Evolutionary conservation across 1,140 invertebrate genomes (phyloP), one percentile per base, ranked within the genome.

Genomic region (Catajapyx aquilonaris): DNA sequence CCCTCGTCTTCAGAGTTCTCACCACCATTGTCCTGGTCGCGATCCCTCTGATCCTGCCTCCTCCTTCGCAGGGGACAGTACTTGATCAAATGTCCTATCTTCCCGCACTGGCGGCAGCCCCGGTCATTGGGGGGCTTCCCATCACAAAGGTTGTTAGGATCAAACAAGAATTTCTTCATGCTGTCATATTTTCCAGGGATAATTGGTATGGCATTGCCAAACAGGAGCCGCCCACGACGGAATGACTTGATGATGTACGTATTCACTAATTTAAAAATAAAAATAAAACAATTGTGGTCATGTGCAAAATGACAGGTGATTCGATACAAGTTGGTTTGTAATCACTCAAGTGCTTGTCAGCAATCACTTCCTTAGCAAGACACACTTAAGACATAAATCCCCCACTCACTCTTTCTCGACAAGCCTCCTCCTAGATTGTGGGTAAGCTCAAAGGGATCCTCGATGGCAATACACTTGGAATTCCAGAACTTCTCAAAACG

Each of bases 371-470:
- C n/a, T n/a, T n/a, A n/a, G 17, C n/a, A n/a, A n/a, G n/a, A n/a
- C n/a, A n/a, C n/a, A n/a, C n/a, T n/a, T n/a, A n/a, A n/a, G 22
- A 43, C 1, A 20, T 16, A 36, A 20, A 23, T 20, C 36, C 25
- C 32, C 10, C 31, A 57, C 57, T 59, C 56, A 69, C 68, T 72
- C 52, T 65, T 66, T 41, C 57, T 51, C 0, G 64, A 62, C 10
- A 73, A 48, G 10, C 64, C 66, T 44, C 55, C 55, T 21, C 68
- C 68, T 21, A 73, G 50, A 48, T 73, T 73, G 45, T 71, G 69
- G 41, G 42, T 54, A 15, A 66, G 48, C 46, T 69, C 63, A 57
- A 73, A 73, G 13, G 70, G 70, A 55, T 73, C 69, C 57, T 73
- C 69, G 46, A 73, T 69, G 1, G 66, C 66, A 33, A 73, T 55